Evolutionary conservation across 30 jellyfish, hydroid and myxozoan genomes (phyloP), one percentile per base, ranked within the genome.

Genomic region (Turritopsis rubra): DNA sequence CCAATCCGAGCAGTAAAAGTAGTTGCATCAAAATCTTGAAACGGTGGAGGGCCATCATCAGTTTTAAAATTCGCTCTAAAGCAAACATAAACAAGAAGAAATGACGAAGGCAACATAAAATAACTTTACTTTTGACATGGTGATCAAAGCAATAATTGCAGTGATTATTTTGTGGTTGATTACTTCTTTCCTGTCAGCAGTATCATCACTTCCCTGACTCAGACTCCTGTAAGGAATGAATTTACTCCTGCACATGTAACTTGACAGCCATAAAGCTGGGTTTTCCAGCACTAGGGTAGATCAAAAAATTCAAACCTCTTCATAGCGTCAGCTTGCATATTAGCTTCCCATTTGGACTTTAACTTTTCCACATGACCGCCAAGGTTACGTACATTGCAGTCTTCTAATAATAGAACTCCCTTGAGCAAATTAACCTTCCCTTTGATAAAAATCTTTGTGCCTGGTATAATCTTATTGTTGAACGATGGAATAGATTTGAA

Each of bases 281-380:
- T n/a, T n/a, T n/a, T n/a, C n/a, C n/a, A n/a, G n/a, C n/a, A n/a
- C n/a, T n/a, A n/a, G n/a, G n/a, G n/a, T n/a, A n/a, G n/a, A n/a
- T n/a, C n/a, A n/a, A n/a, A n/a, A n/a, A n/a, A n/a, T n/a, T n/a
- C 60, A 19, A n/a, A 68, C 77, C 30, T 68, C 16, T 68, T 68
- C 0, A 60, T 18, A 60, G 22, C 19, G 31, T 68, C 19, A 8
- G 77, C 92, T 85, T 73, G 1, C 91, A 74, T 9, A 19, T 68
- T 68, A 28, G 87, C 18, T 71, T 87, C 95, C 96, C 96, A 93
- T 84, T 93, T 93, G 29, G 90, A 84, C 70, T 81, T 82, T 65
- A 93, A 85, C 52, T 88, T 91, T 23, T 81, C 94, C 28, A 93
- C 99, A 17, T 93, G 89, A 22, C 99, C 99, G 3, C 99, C 99